Evolutionary conservation across 2,888 invertebrate species (phyloP).

Genomic region (Melieria picta): DNA sequence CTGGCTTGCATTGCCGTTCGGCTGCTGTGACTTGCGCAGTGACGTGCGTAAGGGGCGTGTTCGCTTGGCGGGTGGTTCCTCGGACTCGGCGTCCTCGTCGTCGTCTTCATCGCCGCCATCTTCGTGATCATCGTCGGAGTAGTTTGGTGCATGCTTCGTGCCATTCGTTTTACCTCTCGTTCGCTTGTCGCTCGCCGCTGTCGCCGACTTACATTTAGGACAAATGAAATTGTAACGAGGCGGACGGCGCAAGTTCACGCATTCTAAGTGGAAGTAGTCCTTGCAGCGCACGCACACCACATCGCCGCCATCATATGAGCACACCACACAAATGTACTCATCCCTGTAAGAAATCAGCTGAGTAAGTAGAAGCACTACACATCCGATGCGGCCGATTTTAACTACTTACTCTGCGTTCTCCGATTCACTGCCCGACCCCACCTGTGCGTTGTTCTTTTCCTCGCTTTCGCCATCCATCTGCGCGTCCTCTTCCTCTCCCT

Average conservation of each 20-base stretch:
- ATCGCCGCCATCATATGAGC: slow-evolving; percentile 60
- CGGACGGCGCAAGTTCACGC: slow-evolving; percentile 71
- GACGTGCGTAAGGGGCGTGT: slow-evolving; percentile 51
- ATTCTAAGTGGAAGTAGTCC: slow-evolving; percentile 77
- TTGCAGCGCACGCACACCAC: slow-evolving; percentile 56
- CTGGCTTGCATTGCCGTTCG: slow-evolving; percentile 47
- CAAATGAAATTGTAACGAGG: slow-evolving; percentile 75
- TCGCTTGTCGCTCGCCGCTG: slow-evolving; percentile 39
- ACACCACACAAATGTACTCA: slow-evolving; percentile 56
- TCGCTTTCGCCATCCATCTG: slow-evolving; percentile 27
- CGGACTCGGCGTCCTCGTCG: slow-evolving; percentile 51
- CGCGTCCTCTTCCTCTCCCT: slow-evolving; percentile 43
- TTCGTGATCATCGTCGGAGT: slow-evolving; percentile 42
- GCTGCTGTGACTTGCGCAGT: slow-evolving; percentile 53
- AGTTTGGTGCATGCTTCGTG: slow-evolving; percentile 6
- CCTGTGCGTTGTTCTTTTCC: not conserved
- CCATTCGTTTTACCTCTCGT: slow-evolving; percentile 43
- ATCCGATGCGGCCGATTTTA: slow-evolving; percentile 18
- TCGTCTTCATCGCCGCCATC: slow-evolving; percentile 39
- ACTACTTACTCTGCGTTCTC: too few relatives aligned
- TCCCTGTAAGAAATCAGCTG: slow-evolving; percentile 45
- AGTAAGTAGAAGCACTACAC: slow-evolving; percentile 37
- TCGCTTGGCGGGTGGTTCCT: slow-evolving; percentile 55
- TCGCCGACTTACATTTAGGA: slow-evolving; percentile 67
- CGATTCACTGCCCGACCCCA: too few relatives aligned